These are phyloP conservation scores for Heliconius hewitsoni DNA, from an alignment of 1,140 invertebrate species.

Conservation along the genomic window DNA sequence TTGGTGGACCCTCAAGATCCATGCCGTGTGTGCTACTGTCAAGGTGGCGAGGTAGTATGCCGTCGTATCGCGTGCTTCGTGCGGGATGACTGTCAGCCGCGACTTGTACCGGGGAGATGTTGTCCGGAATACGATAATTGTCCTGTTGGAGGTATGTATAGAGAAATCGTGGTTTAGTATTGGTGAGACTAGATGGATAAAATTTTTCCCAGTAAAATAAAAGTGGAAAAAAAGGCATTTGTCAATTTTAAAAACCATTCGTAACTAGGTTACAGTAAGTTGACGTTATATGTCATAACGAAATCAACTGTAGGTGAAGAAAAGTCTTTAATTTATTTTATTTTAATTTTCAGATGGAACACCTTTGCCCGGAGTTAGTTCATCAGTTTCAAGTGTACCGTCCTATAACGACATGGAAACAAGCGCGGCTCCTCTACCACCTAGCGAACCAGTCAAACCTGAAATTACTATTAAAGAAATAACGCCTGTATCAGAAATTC, in stretches of 20 bases:
- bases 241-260: no score
- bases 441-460: slow-evolving; percentile 58
- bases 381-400: slow-evolving; percentile 45
- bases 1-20: slow-evolving; percentile 86
- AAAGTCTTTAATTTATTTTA: slow-evolving; percentile 3
- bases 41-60: slow-evolving; percentile 89
- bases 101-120: slow-evolving; percentile 86
- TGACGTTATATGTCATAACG: no score
- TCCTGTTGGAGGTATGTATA: slow-evolving; percentile 82
- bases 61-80: slow-evolving; percentile 88
- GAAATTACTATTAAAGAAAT: slow-evolving; percentile 80
- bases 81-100: slow-evolving; percentile 87
- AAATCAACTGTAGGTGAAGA: no score
- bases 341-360: slow-evolving; percentile 65
- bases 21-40: slow-evolving; percentile 90
- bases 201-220: no score
- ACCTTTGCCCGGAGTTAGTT: slow-evolving; percentile 54
- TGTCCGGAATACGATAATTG: slow-evolving; percentile 91
- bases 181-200: no score
- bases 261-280: no score
- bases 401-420: slow-evolving; percentile 40
- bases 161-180: not conserved
- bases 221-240: no score
- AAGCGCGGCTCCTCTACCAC: slow-evolving; percentile 39
- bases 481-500: slow-evolving; percentile 74